A percentile compares a stretch with the other conserved stretches of the same genome.
Evolutionary conservation across 2,888 invertebrate species (phyloP).

Genomic region (Agonopterix alstromeriana): DNA sequence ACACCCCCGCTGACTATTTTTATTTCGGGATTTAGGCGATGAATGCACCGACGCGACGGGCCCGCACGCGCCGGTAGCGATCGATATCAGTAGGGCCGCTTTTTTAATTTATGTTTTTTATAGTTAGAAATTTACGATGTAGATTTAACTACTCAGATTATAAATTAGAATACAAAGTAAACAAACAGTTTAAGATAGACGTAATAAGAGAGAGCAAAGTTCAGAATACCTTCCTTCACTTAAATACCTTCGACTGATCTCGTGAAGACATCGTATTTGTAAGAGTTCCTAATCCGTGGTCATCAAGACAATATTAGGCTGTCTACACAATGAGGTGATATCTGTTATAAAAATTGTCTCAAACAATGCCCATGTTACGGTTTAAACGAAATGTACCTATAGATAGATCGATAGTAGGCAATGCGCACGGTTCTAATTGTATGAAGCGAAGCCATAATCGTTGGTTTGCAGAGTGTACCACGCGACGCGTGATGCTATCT

Average conservation of each 20-base stretch:
- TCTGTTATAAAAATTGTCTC: too few relatives aligned
- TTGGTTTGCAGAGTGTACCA: conserved; percentile 31
- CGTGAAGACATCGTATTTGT: too few relatives aligned
- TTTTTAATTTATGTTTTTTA: background rate
- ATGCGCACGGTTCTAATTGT: conserved; percentile 39
- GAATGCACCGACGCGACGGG: conserved; percentile 22
- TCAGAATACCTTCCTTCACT: too few relatives aligned
- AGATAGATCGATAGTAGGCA: background rate
- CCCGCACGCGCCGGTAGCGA: conserved; percentile 32
- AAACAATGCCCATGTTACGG: background rate
- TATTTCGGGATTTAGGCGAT: conserved; percentile 59
- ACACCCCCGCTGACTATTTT: conserved; percentile 47
- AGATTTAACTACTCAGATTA: too few relatives aligned
- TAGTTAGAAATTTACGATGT: background rate
- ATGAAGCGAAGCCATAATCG: conserved; percentile 60
- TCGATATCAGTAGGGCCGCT: conserved; percentile 27
- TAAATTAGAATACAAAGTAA: too few relatives aligned
- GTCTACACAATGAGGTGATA: too few relatives aligned
- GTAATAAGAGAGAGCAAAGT: too few relatives aligned
- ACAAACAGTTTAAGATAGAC: too few relatives aligned
- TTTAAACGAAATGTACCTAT: background rate
- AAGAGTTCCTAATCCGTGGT: too few relatives aligned
- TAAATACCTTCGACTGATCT: too few relatives aligned
- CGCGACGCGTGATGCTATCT: conserved; percentile 39
- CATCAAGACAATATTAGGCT: too few relatives aligned